A percentile compares a stretch with the other conserved stretches of the same genome.
phyloP scores from a whole-genome alignment of 2,888 invertebrate species.

The Artemia sinica region DNA sequence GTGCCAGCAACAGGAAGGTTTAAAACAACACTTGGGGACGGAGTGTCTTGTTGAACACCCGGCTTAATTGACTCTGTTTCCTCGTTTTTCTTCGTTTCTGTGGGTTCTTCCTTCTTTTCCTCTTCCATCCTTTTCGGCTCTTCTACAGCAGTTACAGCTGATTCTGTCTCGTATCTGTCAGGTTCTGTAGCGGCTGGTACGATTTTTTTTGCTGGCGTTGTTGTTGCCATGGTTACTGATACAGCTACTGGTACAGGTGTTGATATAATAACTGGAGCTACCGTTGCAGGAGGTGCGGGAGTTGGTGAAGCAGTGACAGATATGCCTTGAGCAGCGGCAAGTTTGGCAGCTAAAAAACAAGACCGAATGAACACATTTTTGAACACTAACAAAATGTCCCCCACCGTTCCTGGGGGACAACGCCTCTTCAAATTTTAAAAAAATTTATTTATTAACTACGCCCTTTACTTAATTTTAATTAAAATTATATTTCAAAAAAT shows the following conservation, averaged over 20 bases:
- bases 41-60: conserved; percentile 41
- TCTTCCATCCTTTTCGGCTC: conserved; percentile 26
- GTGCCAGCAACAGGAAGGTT: conserved; percentile 54
- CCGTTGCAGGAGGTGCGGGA: conserved; percentile 35
- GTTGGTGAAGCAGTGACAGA: conserved; percentile 29
- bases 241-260: conserved; percentile 24
- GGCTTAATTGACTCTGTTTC: too few species aligned
- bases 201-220: conserved; percentile 28
- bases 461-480: too few species aligned
- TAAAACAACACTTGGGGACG: conserved; percentile 69
- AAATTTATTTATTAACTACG: too few species aligned
- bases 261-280: conserved; percentile 26
- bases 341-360: too few species aligned
- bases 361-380: too few species aligned
- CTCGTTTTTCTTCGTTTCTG: conserved; percentile 28
- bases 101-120: conserved; percentile 22
- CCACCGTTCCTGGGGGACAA: too few species aligned
- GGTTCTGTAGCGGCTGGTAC: conserved; percentile 35
- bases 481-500: too few species aligned
- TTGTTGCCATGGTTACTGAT: conserved; percentile 23
- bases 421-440: too few species aligned
- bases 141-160: conserved; percentile 26
- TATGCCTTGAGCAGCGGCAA: conserved; percentile 31
- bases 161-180: conserved; percentile 28
- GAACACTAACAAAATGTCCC: too few species aligned